phyloP scores from a whole-genome alignment of 2,888 invertebrate genomes.

The Cephalotes varians region DNA sequence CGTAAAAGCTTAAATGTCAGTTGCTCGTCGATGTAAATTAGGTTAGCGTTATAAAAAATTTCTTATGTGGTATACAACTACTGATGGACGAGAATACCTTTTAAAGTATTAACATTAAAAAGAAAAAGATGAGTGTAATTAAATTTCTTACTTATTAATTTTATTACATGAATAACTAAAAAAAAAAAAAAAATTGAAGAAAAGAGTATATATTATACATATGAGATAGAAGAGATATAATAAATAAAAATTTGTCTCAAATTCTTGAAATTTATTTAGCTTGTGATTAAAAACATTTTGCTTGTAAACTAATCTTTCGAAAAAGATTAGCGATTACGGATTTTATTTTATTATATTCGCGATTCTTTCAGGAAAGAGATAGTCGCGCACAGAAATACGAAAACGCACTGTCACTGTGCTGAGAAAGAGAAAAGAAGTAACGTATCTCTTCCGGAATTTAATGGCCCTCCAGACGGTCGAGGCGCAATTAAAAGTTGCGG shows the following conservation, averaged over 20 bases:
- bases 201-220: neutral
- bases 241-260: neutral
- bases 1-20: conserved; percentile 43
- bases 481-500: conserved; percentile 85
- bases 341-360: neutral
- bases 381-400: neutral
- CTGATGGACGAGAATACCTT: neutral
- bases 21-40: conserved; percentile 22
- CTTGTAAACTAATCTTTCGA: neutral
- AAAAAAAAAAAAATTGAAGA: neutral
- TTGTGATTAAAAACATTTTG: neutral
- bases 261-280: neutral
- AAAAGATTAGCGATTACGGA: neutral
- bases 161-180: neutral
- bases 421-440: conserved; percentile 72
- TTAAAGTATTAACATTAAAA: neutral
- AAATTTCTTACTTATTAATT: too few species aligned
- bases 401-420: conserved; percentile 68
- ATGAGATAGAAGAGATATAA: neutral
- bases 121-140: neutral
- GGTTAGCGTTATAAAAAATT: conserved; percentile 22
- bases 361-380: neutral
- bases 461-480: conserved; percentile 82
- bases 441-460: conserved; percentile 76
- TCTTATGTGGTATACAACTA: neutral